Percentiles rank a stretch among this genome's conserved stretches.
phyloP scores from a whole-genome alignment of 2,113 vertebrate species.

The Ariopsis seemanni region DNA sequence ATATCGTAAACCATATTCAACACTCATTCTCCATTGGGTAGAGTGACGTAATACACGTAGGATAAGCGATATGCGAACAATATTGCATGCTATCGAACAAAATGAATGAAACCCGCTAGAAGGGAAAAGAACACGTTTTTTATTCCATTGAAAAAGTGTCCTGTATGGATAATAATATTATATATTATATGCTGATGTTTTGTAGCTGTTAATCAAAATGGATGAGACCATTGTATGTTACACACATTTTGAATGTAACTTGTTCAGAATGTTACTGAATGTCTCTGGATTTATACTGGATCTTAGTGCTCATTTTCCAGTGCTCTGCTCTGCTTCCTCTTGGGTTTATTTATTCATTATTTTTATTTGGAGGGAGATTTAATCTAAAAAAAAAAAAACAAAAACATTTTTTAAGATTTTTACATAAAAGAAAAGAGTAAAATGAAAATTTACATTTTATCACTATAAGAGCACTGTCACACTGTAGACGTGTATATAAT shows the following conservation, averaged over 20 bases:
- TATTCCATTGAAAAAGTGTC: no score
- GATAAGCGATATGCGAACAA: no score
- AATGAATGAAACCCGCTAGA: no score
- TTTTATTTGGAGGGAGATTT: conserved; percentile 50
- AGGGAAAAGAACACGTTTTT: no score
- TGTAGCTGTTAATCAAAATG: neutral
- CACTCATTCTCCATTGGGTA: no score
- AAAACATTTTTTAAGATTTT: neutral
- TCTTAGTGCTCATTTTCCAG: neutral
- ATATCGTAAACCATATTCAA: no score
- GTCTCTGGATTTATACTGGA: neutral
- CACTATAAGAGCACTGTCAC: neutral
- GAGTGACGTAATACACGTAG: no score
- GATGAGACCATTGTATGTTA: neutral
- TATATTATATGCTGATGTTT: neutral
- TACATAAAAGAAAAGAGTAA: neutral
- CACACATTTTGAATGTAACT: neutral
- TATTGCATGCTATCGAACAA: no score
- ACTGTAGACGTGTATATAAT: neutral
- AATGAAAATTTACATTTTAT: neutral
- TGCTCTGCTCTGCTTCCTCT: conserved; percentile 26
- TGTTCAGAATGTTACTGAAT: neutral
- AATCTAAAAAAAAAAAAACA: conserved; percentile 15
- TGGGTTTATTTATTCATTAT: conserved; percentile 39
- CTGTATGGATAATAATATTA: neutral